Base-by-base conservation (phyloP, 2,888 invertebrate genomes). In the Beris morrisii region DNA sequence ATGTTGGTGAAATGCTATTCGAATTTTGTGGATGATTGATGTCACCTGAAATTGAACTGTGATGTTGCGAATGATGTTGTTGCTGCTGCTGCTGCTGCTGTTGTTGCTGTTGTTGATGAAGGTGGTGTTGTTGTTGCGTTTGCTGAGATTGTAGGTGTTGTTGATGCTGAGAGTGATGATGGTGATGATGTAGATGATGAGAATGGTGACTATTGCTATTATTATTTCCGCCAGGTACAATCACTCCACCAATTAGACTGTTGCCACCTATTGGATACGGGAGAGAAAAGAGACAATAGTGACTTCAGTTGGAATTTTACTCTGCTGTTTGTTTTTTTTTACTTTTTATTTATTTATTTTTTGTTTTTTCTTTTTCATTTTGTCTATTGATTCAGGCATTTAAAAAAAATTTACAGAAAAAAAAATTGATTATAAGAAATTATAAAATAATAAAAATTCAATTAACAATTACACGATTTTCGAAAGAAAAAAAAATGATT, bases 221-320 rank as follows among this genome's bases (percentile, higher is more conserved):
- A 77, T 72, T 75, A 75, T 74, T 77, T 44, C 76, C 77, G 76
- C 81, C 79, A 74, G 80, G 77, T 74, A 80, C 77, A 75, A 80
- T 79, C 74, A 80, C 79, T 75, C 79, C 79, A 75, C 80, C 76
- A 74, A 78, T 78, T 74, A 80, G 78, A 77, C 76, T 69, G 65
- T 65, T 76, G 77, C 67, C 69, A 69, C 69, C 69, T 69, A 67
- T 57, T 67, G 63, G 59, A 67, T 55, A 61, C 48, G 66, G 67
- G 69, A 81, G 80, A 81, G 71, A 73, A 79, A 79, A 81, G 81
- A 81, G 81, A 81, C 81, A 81, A 80, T 79, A 81, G 81, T 81
- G 81, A 81, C 81, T 81, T 79, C 77, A 78, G 77, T 80, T 73
- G 68, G 15, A 59, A 61, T 38, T 13, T 50, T 52, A 50, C 12